These are phyloP conservation scores for Phaethon lepturus DNA, from an alignment of 2,113 vertebrate species.

Conservation along the genomic window DNA sequence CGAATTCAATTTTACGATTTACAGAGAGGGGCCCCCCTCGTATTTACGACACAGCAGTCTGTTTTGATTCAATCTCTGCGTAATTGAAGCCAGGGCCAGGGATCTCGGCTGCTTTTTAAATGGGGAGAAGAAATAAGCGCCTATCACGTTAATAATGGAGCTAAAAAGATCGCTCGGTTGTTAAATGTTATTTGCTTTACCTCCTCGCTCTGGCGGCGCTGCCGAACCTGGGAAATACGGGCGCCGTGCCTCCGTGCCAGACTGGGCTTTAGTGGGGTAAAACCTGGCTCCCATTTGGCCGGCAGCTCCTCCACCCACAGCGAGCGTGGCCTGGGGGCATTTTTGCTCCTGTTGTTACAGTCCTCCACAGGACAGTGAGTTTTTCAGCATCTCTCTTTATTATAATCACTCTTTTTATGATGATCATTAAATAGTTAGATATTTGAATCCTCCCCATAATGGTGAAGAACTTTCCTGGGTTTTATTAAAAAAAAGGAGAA, in stretches of 20 bases:
- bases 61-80: not conserved
- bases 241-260: not conserved
- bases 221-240: not conserved
- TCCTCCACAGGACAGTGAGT: not conserved
- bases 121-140: not conserved
- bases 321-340: not conserved
- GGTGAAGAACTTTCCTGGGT: not conserved
- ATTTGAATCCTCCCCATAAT: not conserved
- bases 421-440: not conserved
- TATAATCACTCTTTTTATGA: not conserved
- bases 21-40: not conserved
- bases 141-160: not conserved
- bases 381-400: not conserved
- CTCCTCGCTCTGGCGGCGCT: not conserved
- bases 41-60: not conserved
- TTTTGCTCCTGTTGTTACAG: not conserved
- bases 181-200: not conserved
- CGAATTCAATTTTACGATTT: slow-evolving; percentile 33
- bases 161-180: not conserved
- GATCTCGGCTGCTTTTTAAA: not conserved
- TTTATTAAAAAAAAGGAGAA: not conserved
- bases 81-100: slow-evolving; percentile 60
- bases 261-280: not conserved
- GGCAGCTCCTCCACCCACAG: not conserved
- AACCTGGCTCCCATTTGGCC: not conserved